These are phyloP conservation scores for Vulpes lagopus DNA, from an alignment of 2,113 vertebrate species.

Conservation along the genomic window DNA sequence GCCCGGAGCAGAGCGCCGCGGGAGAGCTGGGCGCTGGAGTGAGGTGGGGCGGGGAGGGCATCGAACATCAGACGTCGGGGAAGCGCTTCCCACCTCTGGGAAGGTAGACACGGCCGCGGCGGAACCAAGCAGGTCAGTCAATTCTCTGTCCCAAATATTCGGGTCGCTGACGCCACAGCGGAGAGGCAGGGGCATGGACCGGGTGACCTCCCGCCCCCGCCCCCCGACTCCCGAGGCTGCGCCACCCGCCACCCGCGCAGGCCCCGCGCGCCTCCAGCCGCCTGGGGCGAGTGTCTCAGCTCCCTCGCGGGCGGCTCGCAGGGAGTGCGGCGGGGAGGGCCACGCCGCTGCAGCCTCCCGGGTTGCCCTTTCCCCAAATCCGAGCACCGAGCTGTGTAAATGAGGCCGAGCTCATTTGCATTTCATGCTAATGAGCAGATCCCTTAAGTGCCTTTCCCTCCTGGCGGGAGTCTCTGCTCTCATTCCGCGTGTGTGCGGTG, in stretches of 20 bases:
- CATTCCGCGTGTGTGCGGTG: constrained; percentile 72
- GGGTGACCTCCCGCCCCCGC: constrained; percentile 24
- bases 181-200: not conserved
- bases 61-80: not conserved
- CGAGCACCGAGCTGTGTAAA: constrained; percentile 78
- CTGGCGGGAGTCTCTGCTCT: constrained; percentile 83
- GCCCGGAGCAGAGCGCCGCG: not conserved
- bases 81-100: not conserved
- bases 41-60: not conserved
- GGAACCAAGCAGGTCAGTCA: not conserved
- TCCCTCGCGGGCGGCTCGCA: not conserved
- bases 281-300: not conserved
- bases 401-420: constrained; percentile 85
- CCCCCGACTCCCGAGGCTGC: not conserved
- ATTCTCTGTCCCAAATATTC: not conserved
- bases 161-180: not conserved
- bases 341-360: constrained; percentile 42
- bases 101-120: not conserved
- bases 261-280: not conserved
- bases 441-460: constrained; percentile 81
- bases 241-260: constrained; percentile 20
- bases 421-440: constrained; percentile 87
- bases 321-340: not conserved
- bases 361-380: constrained; percentile 77
- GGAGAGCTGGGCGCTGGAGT: not conserved